phyloP scores from a whole-genome alignment of 2,113 vertebrate genomes.

The Rutilus rutilus region DNA sequence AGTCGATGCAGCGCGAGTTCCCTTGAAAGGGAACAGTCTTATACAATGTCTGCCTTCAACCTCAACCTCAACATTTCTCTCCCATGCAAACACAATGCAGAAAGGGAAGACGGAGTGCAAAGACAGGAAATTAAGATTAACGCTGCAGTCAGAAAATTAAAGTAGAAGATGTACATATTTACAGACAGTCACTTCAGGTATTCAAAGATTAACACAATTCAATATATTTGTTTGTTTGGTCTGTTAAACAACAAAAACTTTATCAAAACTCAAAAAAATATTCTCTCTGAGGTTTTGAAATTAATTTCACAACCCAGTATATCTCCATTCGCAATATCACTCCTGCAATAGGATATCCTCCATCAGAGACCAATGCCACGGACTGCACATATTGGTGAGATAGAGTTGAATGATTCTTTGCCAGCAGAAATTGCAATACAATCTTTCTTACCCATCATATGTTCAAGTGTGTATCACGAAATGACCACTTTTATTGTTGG shows the following conservation, averaged over 20 bases:
- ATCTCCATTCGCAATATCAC: not conserved
- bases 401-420: conserved; percentile 30
- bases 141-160: too few species aligned
- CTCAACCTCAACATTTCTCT: too few species aligned
- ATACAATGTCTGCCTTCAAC: too few species aligned
- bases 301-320: not conserved
- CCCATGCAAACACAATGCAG: too few species aligned
- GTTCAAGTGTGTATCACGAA: conserved; percentile 12
- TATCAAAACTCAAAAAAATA: not conserved
- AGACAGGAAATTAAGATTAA: too few species aligned
- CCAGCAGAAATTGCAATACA: conserved; percentile 33
- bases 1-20: too few species aligned
- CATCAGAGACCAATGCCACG: not conserved
- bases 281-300: not conserved
- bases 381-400: not conserved
- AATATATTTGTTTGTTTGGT: not conserved
- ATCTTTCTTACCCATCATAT: conserved; percentile 15
- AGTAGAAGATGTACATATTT: too few species aligned
- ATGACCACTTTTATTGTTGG: conserved; percentile 16
- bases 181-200: too few species aligned
- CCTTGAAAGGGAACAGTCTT: too few species aligned
- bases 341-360: conserved; percentile 1
- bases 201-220: too few species aligned
- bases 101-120: too few species aligned
- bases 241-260: not conserved